Base-by-base conservation (phyloP, 1,140 invertebrate species). In the Teleopsis dalmanni region DNA sequence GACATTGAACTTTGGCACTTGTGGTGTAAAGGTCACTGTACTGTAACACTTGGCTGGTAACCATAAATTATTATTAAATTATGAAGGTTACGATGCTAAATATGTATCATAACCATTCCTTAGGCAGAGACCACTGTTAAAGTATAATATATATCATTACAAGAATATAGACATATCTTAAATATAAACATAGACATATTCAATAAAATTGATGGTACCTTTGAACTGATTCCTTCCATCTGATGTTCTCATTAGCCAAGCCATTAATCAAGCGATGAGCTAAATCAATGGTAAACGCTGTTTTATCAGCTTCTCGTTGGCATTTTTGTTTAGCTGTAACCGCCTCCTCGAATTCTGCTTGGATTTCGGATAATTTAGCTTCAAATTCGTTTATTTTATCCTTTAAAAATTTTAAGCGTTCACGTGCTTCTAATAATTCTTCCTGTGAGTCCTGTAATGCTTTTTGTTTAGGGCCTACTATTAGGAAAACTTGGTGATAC, bases 261-360 rank as follows among this genome's bases (percentile, higher is more conserved):
- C 94, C 94, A 62, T 90, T 91, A 1, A 98, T 89, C n/a, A 98
- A 75, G 62, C 94, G 77, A 68, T 96, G 94, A 13, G 94, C 94
- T 37, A 97, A 74, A 72, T 93, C 86, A 48, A 97, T 95, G 18
- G 88, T 93, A 42, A 79, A 74, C 8, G 84, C 80, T 2, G 89
- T 93, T 33, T 81, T 81, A 58, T 92, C 88, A 6, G 89, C 88
- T 75, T 93, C 87, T 6, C 81, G 78, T 72, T 92, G 87, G 72
- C 92, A 95, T 56, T 84, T 84, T 59, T 88, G 76, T 72, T 96
- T 96, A 59, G 88, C 92, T 44, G 78, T 81, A 9, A 87, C 81
- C 1, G 94, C 93, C 53, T 82, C 76, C 61, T 91, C 85, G 75
- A 92, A 96, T 57, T 91, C 85, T 38, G 80, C 82, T 31, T 86